Evolutionary conservation across 2,797 vertebrate species (phyloP), one percentile per base, ranked within the genome.

Genomic region (Eulemur mongoz): DNA sequence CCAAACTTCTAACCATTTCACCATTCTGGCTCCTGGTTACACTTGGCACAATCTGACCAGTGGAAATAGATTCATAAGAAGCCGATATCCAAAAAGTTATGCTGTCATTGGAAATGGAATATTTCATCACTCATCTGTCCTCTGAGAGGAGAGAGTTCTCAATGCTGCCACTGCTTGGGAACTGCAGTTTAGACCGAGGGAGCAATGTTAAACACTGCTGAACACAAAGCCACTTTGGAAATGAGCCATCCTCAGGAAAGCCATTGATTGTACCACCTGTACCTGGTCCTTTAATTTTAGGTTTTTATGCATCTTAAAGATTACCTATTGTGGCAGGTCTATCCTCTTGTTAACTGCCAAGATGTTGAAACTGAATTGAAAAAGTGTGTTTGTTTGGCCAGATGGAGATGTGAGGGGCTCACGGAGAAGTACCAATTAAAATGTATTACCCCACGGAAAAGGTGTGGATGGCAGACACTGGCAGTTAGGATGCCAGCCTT

Each of bases 401-500:
- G 92, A 96, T 96, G 84, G 93, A 96, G 65, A 79, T 72, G 38
- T 73, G 63, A 82, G 57, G 75, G 78, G 23, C 69, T 83, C 32
- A 6, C 32, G 23, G 85, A 95, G 35, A 94, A 72, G 93, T 72
- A 78, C 54, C 82, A 92, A 75, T 95, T 97, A 96, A 97, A 97
- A 93, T 95, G 80, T 32, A 78, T 96, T 91, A 90, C 88, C 95
- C 94, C 40, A 40, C 1, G 23, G 94, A 93, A 83, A 93, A 76
- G 40, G 78, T 59, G 22, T 61, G 88, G 65, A 35, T 82, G 45
- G 84, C 91, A 96, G 92, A 86, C 86, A 45, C 83, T 84, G 88
- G 91, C 91, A 59, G 88, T 52, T 79, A 85, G 76, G 85, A 87
- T 0, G 61, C 82, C 69, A 88, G 90, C 54, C 32, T 87, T 82